These are phyloP conservation scores for Poeciliopsis infans DNA, from an alignment of 2,797 vertebrate species.

Conservation along the genomic window DNA sequence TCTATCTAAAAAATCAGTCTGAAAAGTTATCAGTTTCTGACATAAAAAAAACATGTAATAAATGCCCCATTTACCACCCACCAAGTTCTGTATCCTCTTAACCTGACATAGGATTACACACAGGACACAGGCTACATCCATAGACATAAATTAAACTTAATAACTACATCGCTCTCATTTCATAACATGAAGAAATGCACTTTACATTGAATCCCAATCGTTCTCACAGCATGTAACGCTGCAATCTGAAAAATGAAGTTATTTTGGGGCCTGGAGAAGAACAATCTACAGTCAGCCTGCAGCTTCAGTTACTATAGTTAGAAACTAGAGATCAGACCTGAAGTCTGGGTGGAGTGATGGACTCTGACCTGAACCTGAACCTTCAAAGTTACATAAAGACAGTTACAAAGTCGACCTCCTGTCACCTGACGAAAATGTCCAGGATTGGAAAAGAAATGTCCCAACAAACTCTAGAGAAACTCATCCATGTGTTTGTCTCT, in stretches of 20 bases:
- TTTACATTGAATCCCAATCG: not conserved
- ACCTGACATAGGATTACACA: not conserved
- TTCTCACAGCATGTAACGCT: not conserved
- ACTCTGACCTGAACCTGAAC: no score
- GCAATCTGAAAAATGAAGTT: no score
- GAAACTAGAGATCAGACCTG: no score
- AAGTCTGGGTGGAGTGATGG: no score
- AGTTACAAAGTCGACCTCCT: no score
- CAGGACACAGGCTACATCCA: not conserved
- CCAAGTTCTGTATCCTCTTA: not conserved
- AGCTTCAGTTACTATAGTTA: not conserved
- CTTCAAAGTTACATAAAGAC: no score
- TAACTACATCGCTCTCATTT: not conserved
- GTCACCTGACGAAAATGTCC: no score
- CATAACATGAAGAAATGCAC: not conserved
- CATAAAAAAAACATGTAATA: not conserved
- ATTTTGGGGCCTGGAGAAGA: no score
- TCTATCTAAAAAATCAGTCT: not conserved
- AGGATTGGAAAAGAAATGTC: not conserved
- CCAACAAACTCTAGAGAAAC: not conserved
- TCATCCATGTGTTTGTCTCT: not conserved
- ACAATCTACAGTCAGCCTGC: not conserved
- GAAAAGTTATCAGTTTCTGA: not conserved
- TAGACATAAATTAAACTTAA: not conserved
- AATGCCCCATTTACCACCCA: not conserved